Conservation (phyloP, 1,140 invertebrate species). For the Leguminivora glycinivorella region DNA sequence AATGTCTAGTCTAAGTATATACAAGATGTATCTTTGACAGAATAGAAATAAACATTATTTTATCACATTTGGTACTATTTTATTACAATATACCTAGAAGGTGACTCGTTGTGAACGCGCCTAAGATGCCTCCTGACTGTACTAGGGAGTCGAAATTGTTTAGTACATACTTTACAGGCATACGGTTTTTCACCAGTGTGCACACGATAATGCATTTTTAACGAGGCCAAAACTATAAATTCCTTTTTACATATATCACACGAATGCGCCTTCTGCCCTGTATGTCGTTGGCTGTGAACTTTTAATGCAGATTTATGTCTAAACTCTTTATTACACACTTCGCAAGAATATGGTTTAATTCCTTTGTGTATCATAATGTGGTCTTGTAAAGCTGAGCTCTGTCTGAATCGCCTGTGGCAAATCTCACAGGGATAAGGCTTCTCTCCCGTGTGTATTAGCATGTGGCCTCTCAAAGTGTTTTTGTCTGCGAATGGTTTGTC, state of each 20-base stretch:
- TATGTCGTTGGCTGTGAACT: conserved; percentile 3
- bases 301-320: conserved; percentile 5
- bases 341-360: not conserved
- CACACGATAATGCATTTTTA: conserved; percentile 7
- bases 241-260: conserved; percentile 12
- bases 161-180: not conserved
- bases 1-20: no score
- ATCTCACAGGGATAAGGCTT: not conserved
- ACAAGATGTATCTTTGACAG: no score
- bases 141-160: not conserved
- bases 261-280: not conserved
- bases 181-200: not conserved
- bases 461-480: conserved; percentile 3
- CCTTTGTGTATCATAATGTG: conserved; percentile 14
- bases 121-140: not conserved
- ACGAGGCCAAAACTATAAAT: not conserved
- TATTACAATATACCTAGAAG: not conserved
- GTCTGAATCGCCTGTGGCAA: not conserved
- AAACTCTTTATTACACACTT: not conserved
- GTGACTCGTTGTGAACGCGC: not conserved
- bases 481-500: not conserved
- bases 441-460: conserved; percentile 7
- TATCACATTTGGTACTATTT: not conserved
- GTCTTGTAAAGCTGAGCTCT: conserved; percentile 6
- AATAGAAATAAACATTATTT: no score